phyloP scores from a whole-genome alignment of 2,113 vertebrate species.

The Salvelinus fontinalis region DNA sequence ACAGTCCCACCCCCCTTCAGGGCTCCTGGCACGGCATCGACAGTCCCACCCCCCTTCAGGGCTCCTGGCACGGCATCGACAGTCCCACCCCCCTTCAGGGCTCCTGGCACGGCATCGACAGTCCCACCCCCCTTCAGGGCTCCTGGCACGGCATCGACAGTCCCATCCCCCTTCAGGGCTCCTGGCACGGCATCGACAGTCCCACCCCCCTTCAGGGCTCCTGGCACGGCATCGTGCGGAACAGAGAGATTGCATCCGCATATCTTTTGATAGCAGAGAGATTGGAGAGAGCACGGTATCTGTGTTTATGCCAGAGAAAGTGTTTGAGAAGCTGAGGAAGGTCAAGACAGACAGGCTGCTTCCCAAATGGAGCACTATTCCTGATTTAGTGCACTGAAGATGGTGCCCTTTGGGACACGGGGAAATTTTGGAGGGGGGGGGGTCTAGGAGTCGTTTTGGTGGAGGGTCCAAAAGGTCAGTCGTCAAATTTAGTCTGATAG shows the following conservation, averaged over 20 bases:
- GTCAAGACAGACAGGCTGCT: conserved; percentile 63
- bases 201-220: too few relatives aligned
- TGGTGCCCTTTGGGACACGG: background rate
- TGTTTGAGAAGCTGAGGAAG: conserved; percentile 48
- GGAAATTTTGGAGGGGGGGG: conserved; percentile 36
- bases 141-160: conserved; percentile 16
- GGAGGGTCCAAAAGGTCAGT: conserved; percentile 48
- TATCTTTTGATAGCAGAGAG: conserved; percentile 47
- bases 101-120: conserved; percentile 17
- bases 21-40: conserved; percentile 16
- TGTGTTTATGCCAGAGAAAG: conserved; percentile 45
- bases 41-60: background rate
- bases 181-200: conserved; percentile 18
- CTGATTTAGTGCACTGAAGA: too few relatives aligned
- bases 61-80: conserved; percentile 13
- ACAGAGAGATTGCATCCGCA: conserved; percentile 32
- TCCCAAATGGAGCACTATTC: conserved; percentile 49
- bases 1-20: background rate
- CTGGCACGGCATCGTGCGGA: conserved; percentile 22
- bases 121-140: background rate
- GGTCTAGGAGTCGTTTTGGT: conserved; percentile 1
- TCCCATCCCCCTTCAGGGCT: background rate
- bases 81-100: background rate
- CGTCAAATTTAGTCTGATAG: conserved; percentile 56
- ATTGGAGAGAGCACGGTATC: conserved; percentile 34